These are phyloP conservation scores for Spongilla lacustris DNA, from an alignment of 37 sponge, comb jelly and placozoan species.

Conservation along the genomic window DNA sequence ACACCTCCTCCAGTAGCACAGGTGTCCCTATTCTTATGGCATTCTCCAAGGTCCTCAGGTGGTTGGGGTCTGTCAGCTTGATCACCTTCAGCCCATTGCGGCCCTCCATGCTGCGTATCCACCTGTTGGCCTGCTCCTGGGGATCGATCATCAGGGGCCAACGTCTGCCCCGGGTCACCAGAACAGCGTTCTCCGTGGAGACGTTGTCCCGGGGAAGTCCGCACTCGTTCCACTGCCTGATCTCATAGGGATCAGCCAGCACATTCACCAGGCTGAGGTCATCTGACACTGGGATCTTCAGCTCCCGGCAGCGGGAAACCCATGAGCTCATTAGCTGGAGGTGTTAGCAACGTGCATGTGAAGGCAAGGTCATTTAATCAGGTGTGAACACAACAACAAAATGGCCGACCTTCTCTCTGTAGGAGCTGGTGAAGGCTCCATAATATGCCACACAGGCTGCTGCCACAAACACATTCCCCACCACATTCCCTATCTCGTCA, in stretches of 20 bases:
- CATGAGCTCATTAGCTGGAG: conserved; percentile 79
- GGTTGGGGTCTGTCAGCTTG: conserved; percentile 96
- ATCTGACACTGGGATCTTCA: conserved; percentile 65
- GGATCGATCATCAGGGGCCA: conserved; percentile 99
- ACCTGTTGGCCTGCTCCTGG: conserved; percentile 99
- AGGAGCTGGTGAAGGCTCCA: conserved; percentile 96
- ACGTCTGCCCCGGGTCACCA: conserved; percentile 91
- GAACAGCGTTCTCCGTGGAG: conserved; percentile 98
- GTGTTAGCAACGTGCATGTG: neutral
- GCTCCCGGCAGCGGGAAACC: conserved; percentile 85
- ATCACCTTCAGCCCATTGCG: conserved; percentile 97
- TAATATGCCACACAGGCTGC: conserved; percentile 98
- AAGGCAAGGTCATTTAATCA: conserved; percentile 5
- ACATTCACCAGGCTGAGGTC: conserved; percentile 19
- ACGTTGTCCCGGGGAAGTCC: conserved; percentile 96
- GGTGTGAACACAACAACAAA: neutral
- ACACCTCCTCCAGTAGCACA: conserved; percentile 93
- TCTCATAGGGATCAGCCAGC: conserved; percentile 92
- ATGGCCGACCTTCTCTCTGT: conserved; percentile 76
- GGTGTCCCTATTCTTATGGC: conserved; percentile 97
- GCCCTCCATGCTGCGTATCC: conserved; percentile 90
- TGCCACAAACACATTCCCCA: conserved; percentile 97
- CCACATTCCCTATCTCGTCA: conserved; percentile 95
- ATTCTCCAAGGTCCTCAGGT: conserved; percentile 97
- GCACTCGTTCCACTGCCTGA: conserved; percentile 94